These are phyloP conservation scores for Hippocampus zosterae DNA, from an alignment of 2,113 vertebrate species.

Conservation along the genomic window DNA sequence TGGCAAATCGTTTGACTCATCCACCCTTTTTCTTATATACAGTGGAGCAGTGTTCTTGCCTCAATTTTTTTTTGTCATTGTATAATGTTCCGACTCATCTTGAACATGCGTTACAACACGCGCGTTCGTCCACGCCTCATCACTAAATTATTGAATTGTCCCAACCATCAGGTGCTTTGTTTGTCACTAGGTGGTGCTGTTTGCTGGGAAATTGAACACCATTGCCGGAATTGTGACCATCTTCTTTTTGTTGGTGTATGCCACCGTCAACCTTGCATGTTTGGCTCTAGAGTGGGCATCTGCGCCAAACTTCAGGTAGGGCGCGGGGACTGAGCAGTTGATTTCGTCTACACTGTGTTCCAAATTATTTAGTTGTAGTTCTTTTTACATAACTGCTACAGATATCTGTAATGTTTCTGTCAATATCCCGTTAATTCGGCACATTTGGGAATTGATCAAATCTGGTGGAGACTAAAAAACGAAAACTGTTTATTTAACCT, in stretches of 20 bases:
- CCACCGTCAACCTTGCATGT: conserved; percentile 82
- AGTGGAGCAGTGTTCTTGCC: neutral
- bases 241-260: conserved; percentile 83
- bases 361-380: neutral
- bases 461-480: too few species aligned
- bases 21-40: neutral
- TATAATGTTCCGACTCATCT: neutral
- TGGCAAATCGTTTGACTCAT: neutral
- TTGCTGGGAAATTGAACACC: conserved; percentile 73
- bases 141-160: neutral
- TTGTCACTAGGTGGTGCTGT: conserved; percentile 54
- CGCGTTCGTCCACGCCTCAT: neutral
- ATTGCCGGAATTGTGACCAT: conserved; percentile 80
- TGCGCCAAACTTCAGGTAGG: conserved; percentile 77
- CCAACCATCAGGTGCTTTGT: neutral
- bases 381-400: too few species aligned
- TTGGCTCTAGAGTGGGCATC: conserved; percentile 85
- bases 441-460: too few species aligned
- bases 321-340: neutral
- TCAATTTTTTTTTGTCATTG: neutral
- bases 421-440: too few species aligned
- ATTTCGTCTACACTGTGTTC: neutral
- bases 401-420: too few species aligned
- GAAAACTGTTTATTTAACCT: too few species aligned
- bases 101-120: neutral